A percentile compares a stretch with the other conserved stretches of the same genome.
These are phyloP conservation scores for Seladonia tumulorum DNA, from an alignment of 2,888 invertebrate species.

Conservation along the genomic window DNA sequence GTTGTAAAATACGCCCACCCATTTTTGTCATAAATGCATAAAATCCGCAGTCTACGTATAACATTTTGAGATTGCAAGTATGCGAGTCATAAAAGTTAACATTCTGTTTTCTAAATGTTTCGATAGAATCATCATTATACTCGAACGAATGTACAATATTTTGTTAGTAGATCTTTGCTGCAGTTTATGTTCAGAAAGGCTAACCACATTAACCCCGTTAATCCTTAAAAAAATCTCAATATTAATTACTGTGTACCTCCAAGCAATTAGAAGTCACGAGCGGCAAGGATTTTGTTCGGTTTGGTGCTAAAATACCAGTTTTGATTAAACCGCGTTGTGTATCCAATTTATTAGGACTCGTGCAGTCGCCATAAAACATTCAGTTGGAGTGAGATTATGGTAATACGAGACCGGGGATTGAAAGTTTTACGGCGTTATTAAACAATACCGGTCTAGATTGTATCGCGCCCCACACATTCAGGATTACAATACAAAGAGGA, in stretches of 20 bases:
- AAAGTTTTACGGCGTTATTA: slow-evolving; percentile 1
- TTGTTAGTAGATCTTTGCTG: neutral
- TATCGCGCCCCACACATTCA: neutral
- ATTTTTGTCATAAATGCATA: too few species aligned
- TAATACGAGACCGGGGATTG: neutral
- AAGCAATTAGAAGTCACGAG: neutral
- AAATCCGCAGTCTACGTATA: too few species aligned
- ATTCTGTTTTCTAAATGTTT: neutral
- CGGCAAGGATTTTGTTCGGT: neutral
- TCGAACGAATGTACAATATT: neutral
- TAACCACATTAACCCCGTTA: neutral
- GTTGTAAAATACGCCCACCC: too few species aligned
- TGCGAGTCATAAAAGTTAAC: neutral
- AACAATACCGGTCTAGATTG: neutral
- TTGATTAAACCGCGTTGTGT: neutral
- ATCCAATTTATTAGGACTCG: neutral
- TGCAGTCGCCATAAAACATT: neutral
- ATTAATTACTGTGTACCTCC: neutral
- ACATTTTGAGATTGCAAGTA: too few species aligned
- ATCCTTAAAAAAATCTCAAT: neutral
- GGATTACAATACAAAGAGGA: neutral
- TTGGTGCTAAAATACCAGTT: neutral
- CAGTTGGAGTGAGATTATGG: neutral
- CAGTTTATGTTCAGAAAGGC: neutral
- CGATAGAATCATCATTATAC: neutral